Percentiles rank a stretch among this genome's conserved stretches.
Evolutionary conservation across 2,888 invertebrate genomes (phyloP).

Genomic region (Drosophila nigricruria): DNA sequence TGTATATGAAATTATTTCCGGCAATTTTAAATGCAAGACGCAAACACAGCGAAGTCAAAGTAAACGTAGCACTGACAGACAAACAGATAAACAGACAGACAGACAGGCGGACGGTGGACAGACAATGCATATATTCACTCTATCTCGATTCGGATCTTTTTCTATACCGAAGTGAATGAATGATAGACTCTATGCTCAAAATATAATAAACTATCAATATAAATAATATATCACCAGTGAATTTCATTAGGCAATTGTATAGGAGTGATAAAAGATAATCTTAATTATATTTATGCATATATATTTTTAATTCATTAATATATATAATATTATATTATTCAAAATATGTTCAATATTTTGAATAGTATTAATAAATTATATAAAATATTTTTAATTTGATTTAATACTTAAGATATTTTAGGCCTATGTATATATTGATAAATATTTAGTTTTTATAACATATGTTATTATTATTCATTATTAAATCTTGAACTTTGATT

Average conservation of each 20-base stretch:
- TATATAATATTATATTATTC: too few species aligned
- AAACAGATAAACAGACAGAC: slow-evolving; percentile 28
- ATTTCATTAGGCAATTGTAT: not conserved
- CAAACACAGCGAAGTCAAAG: slow-evolving; percentile 63
- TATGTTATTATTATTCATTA: too few species aligned
- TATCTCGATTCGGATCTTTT: slow-evolving; percentile 6
- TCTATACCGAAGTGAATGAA: not conserved
- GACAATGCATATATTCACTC: not conserved
- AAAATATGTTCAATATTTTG: not conserved
- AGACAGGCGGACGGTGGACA: not conserved
- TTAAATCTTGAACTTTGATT: too few species aligned
- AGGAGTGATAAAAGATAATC: not conserved
- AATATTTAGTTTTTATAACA: too few species aligned
- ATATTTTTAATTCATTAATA: not conserved
- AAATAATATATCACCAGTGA: slow-evolving; percentile 6
- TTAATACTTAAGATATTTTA: too few species aligned
- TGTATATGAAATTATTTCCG: slow-evolving; percentile 76
- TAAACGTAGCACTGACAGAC: slow-evolving; percentile 35
- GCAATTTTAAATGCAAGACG: slow-evolving; percentile 79
- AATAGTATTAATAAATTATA: too few species aligned
- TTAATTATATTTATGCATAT: not conserved
- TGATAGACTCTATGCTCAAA: not conserved
- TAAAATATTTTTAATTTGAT: too few species aligned
- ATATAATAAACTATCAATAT: not conserved
- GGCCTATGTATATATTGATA: too few species aligned